Conservation (phyloP, 2,888 invertebrate species). For the Cataglyphis altisquamis region DNA sequence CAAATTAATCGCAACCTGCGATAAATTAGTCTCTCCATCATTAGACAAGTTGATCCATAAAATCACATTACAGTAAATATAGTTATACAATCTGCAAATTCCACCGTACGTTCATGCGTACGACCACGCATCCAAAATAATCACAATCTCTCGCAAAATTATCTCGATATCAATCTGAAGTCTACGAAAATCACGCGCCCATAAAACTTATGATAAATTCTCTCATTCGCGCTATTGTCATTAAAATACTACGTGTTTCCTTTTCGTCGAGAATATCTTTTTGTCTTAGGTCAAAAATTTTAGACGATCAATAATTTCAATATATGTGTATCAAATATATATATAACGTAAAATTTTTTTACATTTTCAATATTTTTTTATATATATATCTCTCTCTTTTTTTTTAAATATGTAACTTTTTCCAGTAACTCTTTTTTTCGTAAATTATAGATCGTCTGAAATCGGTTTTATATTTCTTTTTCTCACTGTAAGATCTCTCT, state of each 20-base stretch:
- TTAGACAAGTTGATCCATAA: not conserved
- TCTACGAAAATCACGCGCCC: slow-evolving; percentile 14
- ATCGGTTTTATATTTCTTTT: slow-evolving; percentile 10
- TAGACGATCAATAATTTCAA: slow-evolving; percentile 22
- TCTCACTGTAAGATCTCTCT: slow-evolving; percentile 4
- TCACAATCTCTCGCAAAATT: not conserved
- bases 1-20: slow-evolving; percentile 21
- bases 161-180: slow-evolving; percentile 1
- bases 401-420: not conserved
- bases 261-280: slow-evolving; percentile 10
- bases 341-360: slow-evolving; percentile 22
- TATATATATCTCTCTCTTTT: not conserved
- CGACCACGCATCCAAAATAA: slow-evolving; percentile 23
- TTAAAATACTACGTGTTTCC: slow-evolving; percentile 48
- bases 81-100: slow-evolving; percentile 26
- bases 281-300: not conserved
- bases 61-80: slow-evolving; percentile 31
- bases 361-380: slow-evolving; percentile 20
- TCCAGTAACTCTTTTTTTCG: not conserved
- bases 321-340: not conserved
- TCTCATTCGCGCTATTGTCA: slow-evolving; percentile 43
- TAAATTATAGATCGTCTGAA: slow-evolving; percentile 25
- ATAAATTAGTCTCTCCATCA: slow-evolving; percentile 25
- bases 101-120: not conserved
- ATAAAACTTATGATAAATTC: slow-evolving; percentile 23